Evolutionary conservation across 2,113 vertebrate species (phyloP), one percentile per base, ranked within the genome.

Genomic region (Ptyas mucosa): DNA sequence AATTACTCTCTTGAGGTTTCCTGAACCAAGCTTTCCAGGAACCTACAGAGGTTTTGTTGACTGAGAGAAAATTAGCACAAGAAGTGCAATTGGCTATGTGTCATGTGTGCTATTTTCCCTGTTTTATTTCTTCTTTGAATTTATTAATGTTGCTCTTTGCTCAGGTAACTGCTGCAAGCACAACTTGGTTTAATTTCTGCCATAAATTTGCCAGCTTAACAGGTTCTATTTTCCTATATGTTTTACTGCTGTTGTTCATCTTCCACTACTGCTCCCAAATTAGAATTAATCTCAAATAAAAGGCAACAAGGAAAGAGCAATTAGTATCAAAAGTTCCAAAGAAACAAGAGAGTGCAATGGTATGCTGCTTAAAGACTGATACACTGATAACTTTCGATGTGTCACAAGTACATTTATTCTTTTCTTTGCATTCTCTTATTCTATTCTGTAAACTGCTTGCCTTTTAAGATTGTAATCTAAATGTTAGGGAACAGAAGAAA

Each of bases 211-310:
- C 21, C 88, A 92, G 92, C 2, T 88, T 12, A 21, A 90, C 23
- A 64, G 55, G 11, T 91, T 93, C 93, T 90, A 18, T 24, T 39
- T 46, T 75, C 49, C 0, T 57, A 6, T 10, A 26, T 20, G 55
- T 90, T 91, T 91, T 1, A 2, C 69, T 92, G 61, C 1, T 51
- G 26, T 81, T 81, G 75, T 93, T 93, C 52, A 49, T 91, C 86
- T 92, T 85, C n/a, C 91, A 88, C 14, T 18, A n/a, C 2, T 87
- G 1, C 75, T 52, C 1, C 9, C 94, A 34, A 91, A 85, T 94
- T 92, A 93, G 46, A 93, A 43, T 86, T 23, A 34, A 26, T 92
- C 92, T 85, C 88, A 81, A 93, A 92, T 87, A 1, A 90, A 94
- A 52, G 2, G 11, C 75, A 91, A 51, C 3, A 58, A 54, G 51